These are phyloP conservation scores for Napeogenes sylphis DNA, from an alignment of 2,888 invertebrate genomes.

Conservation along the genomic window DNA sequence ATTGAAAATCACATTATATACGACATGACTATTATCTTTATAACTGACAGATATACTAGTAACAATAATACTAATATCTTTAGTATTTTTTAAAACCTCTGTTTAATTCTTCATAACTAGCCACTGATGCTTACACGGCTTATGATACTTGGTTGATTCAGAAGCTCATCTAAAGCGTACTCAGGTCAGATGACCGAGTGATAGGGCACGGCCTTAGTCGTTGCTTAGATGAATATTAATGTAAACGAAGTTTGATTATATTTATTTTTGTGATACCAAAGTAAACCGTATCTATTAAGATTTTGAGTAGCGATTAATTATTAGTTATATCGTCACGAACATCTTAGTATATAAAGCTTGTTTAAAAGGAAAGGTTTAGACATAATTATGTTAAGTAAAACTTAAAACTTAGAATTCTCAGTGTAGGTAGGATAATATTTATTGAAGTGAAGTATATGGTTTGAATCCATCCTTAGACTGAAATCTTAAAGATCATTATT, in stretches of 20 bases:
- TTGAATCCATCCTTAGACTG: no score
- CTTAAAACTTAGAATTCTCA: no score
- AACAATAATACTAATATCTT: no score
- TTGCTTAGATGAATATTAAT: constrained; percentile 45
- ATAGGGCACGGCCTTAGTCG: constrained; percentile 57
- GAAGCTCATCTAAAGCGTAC: constrained; percentile 23
- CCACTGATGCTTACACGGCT: constrained; percentile 15
- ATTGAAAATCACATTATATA: no score
- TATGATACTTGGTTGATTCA: constrained; percentile 18
- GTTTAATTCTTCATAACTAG: background rate
- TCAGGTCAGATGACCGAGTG: constrained; percentile 52
- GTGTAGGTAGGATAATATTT: no score
- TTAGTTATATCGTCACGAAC: constrained; percentile 5
- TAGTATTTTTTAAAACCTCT: background rate
- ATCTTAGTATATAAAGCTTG: background rate
- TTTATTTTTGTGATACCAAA: constrained; percentile 16
- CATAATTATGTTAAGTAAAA: no score
- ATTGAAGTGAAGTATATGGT: no score
- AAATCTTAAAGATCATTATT: no score
- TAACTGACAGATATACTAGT: no score
- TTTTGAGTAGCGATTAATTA: background rate
- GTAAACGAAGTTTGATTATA: constrained; percentile 25
- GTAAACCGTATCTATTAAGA: constrained; percentile 10
- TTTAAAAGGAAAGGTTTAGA: background rate
- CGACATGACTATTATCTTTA: no score